Evolutionary conservation across 2,888 invertebrate species (phyloP).

Genomic region (Colostygia pectinataria): DNA sequence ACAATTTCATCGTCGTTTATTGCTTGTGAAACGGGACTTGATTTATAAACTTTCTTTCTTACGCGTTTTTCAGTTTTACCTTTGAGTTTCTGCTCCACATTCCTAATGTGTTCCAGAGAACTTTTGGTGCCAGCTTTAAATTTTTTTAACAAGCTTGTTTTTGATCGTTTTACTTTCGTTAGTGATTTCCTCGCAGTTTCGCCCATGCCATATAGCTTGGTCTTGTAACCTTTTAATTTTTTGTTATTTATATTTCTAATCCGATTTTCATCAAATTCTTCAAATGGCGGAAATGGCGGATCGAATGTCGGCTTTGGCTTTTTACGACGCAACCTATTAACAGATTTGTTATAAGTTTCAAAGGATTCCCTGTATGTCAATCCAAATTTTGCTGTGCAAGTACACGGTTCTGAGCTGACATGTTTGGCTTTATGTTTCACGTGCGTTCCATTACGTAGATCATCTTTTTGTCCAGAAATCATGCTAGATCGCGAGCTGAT

Average conservation of each 20-base stretch:
- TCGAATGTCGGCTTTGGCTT: constrained; percentile 20
- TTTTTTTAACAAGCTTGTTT: constrained; percentile 1
- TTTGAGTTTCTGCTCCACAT: constrained; percentile 2
- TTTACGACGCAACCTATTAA: constrained; percentile 31
- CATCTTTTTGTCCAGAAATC: constrained; percentile 33
- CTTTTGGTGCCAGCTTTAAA: constrained; percentile 2
- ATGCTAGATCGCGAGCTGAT: constrained; percentile 38
- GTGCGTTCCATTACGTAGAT: constrained; percentile 30
- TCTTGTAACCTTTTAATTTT: not conserved
- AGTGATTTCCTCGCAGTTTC: constrained; percentile 34
- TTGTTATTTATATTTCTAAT: constrained; percentile 12
- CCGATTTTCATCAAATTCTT: constrained; percentile 2
- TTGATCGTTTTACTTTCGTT: constrained; percentile 38
- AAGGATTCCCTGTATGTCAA: constrained; percentile 6
- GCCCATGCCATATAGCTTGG: constrained; percentile 17
- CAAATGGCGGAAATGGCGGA: not conserved
- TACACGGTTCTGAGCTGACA: constrained; percentile 59
- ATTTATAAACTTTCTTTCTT: not conserved
- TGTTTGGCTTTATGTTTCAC: constrained; percentile 39
- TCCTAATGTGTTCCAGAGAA: constrained; percentile 4
- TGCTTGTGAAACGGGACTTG: not conserved
- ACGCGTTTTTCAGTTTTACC: constrained; percentile 9
- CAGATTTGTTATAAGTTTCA: no score
- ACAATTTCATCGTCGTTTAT: constrained; percentile 6
- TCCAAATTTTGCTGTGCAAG: constrained; percentile 46